Evolutionary conservation across 2,888 invertebrate species (phyloP), one percentile per base, ranked within the genome.

Genomic region (Terebella lapidaria): DNA sequence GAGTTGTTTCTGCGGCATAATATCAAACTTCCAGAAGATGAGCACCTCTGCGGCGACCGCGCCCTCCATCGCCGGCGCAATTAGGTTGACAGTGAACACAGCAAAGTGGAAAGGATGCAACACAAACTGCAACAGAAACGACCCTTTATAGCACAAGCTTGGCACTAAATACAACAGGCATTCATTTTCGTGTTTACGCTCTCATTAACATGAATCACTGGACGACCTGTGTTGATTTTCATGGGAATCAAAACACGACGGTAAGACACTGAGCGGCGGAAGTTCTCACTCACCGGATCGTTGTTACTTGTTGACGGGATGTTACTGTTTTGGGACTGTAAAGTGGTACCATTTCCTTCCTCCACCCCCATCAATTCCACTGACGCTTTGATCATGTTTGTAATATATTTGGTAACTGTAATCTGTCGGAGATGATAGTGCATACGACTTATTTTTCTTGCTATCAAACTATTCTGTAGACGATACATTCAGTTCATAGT

Each of bases 41-140:
- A 86, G 86, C 10, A 90, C 85, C 70, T 87, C 87, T 35, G 87
- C 89, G 69, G 84, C 84, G 70, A 87, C 85, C 60, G 85, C 84
- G 56, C 87, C 87, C 70, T 90, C 88, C 3, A 85, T 82, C 69
- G 84, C 84, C 0, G 89, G 87, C 52, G 88, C 87, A 66, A 86
- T 84, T 15, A 92, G 84, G 64, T 86, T 85, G 61, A 91, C 82
- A 72, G 87, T 86, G 76, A 91, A 87, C 64, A 90, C 85, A 54
- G 88, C 88, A 80, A 86, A 86, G 74, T 79, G 78, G 67, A 77
- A 74, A 53, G 79, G 77, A 61, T 72, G 72, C 61, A 79, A 70
- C 52, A 71, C 68, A 58, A 79, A 66, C 79, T 79, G 72, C 47
- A 75, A 72, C 18, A 56, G 57, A 58, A 63, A 59, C 52, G 47